Evolutionary conservation across 1,140 invertebrate genomes (phyloP).

Genomic region (Heterodera schachtii): DNA sequence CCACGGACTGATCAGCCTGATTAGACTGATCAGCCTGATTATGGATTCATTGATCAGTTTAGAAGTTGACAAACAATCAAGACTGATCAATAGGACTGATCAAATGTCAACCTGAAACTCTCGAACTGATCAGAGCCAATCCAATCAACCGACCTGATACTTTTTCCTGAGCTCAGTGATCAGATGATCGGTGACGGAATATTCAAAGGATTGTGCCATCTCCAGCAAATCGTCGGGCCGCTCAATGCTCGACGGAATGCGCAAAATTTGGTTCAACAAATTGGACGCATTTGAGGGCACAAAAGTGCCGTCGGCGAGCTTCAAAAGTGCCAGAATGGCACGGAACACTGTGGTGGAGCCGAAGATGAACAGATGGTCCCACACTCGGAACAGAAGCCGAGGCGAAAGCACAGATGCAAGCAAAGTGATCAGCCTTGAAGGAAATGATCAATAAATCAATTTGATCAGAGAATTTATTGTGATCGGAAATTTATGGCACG

Average conservation of each 20-base stretch:
- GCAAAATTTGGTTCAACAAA: slow-evolving; percentile 53
- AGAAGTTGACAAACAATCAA: too few species aligned
- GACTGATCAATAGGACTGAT: too few species aligned
- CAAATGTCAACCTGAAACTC: slow-evolving; percentile 70
- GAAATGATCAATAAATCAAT: neutral
- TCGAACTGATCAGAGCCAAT: slow-evolving; percentile 41
- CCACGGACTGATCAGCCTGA: too few species aligned
- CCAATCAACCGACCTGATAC: slow-evolving; percentile 53
- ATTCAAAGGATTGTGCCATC: slow-evolving; percentile 67
- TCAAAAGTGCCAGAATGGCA: slow-evolving; percentile 64
- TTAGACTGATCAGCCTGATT: too few species aligned
- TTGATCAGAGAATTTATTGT: neutral
- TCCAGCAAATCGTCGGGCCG: slow-evolving; percentile 67
- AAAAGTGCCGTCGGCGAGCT: slow-evolving; percentile 50
- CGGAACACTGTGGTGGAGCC: slow-evolving; percentile 95
- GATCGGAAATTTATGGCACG: neutral
- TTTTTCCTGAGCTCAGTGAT: slow-evolving; percentile 59
- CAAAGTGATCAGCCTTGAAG: slow-evolving; percentile 79
- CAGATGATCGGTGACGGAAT: slow-evolving; percentile 58
- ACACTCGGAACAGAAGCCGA: slow-evolving; percentile 88
- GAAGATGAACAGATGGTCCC: slow-evolving; percentile 92
- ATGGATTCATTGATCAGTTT: too few species aligned
- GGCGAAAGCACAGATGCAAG: slow-evolving; percentile 97
- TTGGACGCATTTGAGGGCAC: slow-evolving; percentile 45
- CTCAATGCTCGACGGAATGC: slow-evolving; percentile 50